Base-by-base conservation (phyloP, 2,113 vertebrate genomes). In the Seriola dumerili region DNA sequence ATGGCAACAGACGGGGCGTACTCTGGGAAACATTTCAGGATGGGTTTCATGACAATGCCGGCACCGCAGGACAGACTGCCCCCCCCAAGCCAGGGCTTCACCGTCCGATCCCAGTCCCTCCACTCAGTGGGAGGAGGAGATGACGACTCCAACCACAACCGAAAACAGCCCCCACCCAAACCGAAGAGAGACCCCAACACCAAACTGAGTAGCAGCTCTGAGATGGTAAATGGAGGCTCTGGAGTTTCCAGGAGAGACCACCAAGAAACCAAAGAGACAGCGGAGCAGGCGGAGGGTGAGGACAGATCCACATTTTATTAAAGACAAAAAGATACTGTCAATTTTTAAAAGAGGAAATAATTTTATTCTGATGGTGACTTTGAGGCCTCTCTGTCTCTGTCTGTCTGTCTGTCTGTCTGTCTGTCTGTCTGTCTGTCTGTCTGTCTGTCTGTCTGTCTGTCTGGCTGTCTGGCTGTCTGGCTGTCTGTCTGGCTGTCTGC, bases 31-130 rank as follows among this genome's bases (percentile, higher is more conserved):
- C 97, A 99, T 81, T 99, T 98, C 92, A 96, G 98, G 63, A 97
- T 99, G 97, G 98, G 97, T 72, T 99, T 97, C 92, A 98, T 99
- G 98, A 99, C 98, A 0, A 97, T 99, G 98, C 98, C 98, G 0
- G 97, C 97, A 4, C 97, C 98, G 48, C 97, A 98, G 92, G 98
- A 99, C 93, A 95, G 97, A 57, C 90, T 97, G 14, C 96, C 97
- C 0, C 96, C 97, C 1, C 95, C 96, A 3, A 95, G 96, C 78
- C 96, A 95, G 14, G 97, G 97, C 65, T 98, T 99, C 77, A 92
- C 96, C 0, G 97, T 99, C n/a, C 96, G 98, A 80, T 99, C 98
- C 0, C 98, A 99, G 95, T 99, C 97, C 7, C 96, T 99, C 75
- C 97, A 99, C 85, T 99, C 98, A 0, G 97, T 99, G 1, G 98